A percentile compares a stretch with the other conserved stretches of the same genome.
These are phyloP conservation scores for Ichneumon xanthorius DNA, from an alignment of 2,888 invertebrate genomes.

Conservation along the genomic window DNA sequence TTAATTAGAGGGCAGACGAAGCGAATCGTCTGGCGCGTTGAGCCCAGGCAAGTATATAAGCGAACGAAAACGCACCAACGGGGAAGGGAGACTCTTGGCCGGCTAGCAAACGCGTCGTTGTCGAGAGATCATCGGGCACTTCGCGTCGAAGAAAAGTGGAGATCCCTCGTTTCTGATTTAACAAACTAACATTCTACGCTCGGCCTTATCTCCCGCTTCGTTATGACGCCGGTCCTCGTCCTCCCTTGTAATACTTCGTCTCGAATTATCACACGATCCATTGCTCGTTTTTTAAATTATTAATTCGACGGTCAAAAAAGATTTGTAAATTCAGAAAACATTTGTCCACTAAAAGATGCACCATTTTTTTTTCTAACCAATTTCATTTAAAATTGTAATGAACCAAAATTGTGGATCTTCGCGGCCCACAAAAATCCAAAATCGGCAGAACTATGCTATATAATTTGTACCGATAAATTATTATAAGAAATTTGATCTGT, in stretches of 20 bases:
- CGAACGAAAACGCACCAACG: slow-evolving; percentile 50
- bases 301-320: neutral
- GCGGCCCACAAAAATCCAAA: neutral
- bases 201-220: neutral
- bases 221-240: slow-evolving; percentile 27
- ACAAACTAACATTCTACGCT: slow-evolving; percentile 32
- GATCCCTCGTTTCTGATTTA: slow-evolving; percentile 45
- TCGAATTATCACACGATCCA: slow-evolving; percentile 10
- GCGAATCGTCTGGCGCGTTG: slow-evolving; percentile 72
- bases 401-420: neutral
- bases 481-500: no score
- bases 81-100: slow-evolving; percentile 1
- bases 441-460: neutral
- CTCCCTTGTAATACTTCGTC: slow-evolving; percentile 8
- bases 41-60: slow-evolving; percentile 43
- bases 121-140: slow-evolving; percentile 59
- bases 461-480: no score
- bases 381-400: neutral
- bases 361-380: neutral
- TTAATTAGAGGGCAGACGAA: slow-evolving; percentile 80
- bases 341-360: neutral
- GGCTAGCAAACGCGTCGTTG: slow-evolving; percentile 52
- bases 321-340: neutral
- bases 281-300: neutral
- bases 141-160: slow-evolving; percentile 42